Evolutionary conservation across 1,140 invertebrate species (phyloP).

Genomic region (Drosophila ogumai): DNA sequence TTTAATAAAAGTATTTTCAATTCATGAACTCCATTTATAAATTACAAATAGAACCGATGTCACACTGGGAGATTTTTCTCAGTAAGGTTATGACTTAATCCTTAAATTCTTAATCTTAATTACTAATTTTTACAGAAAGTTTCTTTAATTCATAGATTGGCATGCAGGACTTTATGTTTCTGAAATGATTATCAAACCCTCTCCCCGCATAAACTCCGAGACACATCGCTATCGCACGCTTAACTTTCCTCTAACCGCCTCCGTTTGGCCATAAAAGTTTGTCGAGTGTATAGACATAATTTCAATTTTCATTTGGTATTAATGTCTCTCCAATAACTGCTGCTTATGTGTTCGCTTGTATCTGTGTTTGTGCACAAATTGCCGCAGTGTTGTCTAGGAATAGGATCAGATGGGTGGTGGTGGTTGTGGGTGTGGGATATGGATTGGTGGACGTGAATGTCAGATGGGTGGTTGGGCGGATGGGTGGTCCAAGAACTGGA

Average conservation of each 20-base stretch:
- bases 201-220: conserved; percentile 4
- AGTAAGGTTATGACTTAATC: too few relatives aligned
- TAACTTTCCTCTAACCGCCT: conserved; percentile 22
- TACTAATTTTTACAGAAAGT: fast-evolving
- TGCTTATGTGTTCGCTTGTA: conserved; percentile 33
- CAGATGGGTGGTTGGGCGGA: neutral
- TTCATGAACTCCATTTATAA: too few relatives aligned
- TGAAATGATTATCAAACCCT: neutral
- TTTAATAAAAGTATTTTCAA: too few relatives aligned
- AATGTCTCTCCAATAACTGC: conserved; percentile 55
- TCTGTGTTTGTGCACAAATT: conserved; percentile 60
- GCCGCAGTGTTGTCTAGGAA: conserved; percentile 64
- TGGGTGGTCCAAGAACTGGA: conserved; percentile 8
- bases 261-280: conserved; percentile 52
- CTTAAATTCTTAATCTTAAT: neutral
- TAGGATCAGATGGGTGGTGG: conserved; percentile 25
- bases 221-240: neutral
- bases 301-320: conserved; percentile 82
- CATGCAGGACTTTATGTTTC: neutral
- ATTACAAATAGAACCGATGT: too few relatives aligned
- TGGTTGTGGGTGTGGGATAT: neutral
- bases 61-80: too few relatives aligned
- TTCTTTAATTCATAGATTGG: neutral
- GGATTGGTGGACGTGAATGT: conserved; percentile 2
- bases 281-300: conserved; percentile 77